Evolutionary conservation across 2,113 vertebrate genomes (phyloP), one percentile per base, ranked within the genome.

Genomic region (Mastomys natalensis): DNA sequence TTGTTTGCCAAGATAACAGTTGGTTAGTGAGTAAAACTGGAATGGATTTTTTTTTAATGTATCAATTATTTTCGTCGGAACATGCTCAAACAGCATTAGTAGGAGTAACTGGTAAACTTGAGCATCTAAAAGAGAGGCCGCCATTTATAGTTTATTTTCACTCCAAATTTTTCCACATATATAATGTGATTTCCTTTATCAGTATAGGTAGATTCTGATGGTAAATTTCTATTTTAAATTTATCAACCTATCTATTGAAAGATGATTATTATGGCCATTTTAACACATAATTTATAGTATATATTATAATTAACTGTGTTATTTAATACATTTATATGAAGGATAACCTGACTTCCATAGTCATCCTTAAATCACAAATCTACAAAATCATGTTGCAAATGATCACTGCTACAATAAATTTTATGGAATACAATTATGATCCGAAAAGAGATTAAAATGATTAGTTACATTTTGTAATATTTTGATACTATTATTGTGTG

Each of bases 1-100:
- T 66, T 93, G 2, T 7, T 68, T 82, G 60, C 89, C 81, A 94
- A 89, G 94, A 93, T n/a, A 73, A 68, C 17, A 73, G n/a, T 96
- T 84, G 92, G 80, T 43, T 90, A 86, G 45, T 87, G 7, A 87
- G 58, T 11, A 96, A 84, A 70, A 89, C 1, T 40, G 1, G 22
- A 89, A 87, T 72, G 31, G 85, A 11, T 29, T 77, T 34, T 85
- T 93, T 92, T 82, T 78, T 48, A 53, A 7, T 7, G 16, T 34
- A 45, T 66, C 51, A 29, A 45, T 92, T 70, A 90, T 95, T 93
- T 95, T 19, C 48, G 15, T 11, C 1, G 19, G 40, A 62, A 68
- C 37, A 53, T 40, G 19, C 16, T 84, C 34, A 82, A 19, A 88
- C 0, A 62, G 64, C 93, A 85, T 94, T 17, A 88, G 73, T 62